Evolutionary conservation across 2,888 invertebrate genomes (phyloP).

Genomic region (Tromatobia lineatoria): DNA sequence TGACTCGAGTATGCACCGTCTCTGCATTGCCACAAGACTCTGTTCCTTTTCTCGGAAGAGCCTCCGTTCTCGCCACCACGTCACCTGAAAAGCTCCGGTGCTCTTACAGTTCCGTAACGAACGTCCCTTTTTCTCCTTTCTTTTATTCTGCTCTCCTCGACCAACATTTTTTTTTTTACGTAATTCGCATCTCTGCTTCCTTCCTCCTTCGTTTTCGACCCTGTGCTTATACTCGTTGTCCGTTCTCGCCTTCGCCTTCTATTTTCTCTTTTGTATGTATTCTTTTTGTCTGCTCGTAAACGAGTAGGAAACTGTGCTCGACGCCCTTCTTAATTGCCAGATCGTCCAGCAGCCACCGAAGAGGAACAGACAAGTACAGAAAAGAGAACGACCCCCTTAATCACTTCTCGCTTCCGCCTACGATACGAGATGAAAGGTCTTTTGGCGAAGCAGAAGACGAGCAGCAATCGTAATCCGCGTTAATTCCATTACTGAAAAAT

Average conservation of each 20-base stretch:
- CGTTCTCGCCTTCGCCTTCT: conserved; percentile 23
- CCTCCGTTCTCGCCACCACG: not conserved
- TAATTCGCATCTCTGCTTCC: not conserved
- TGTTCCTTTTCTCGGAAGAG: conserved; percentile 10
- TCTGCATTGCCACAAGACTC: not conserved
- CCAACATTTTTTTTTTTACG: not conserved
- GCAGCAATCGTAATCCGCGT: not conserved
- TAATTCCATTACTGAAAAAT: too few species aligned
- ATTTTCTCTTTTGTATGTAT: conserved; percentile 19
- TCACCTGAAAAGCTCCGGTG: conserved; percentile 30
- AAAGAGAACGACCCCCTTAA: conserved; percentile 43
- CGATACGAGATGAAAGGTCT: conserved; percentile 13
- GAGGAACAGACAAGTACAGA: not conserved
- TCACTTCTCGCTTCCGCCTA: conserved; percentile 51
- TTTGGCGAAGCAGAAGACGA: not conserved
- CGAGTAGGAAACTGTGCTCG: conserved; percentile 11
- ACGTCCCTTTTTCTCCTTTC: conserved; percentile 38
- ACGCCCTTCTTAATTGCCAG: conserved; percentile 53
- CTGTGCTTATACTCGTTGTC: conserved; percentile 10
- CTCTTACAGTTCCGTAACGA: conserved; percentile 59
- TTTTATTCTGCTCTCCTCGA: conserved; percentile 37
- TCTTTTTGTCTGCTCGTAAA: conserved; percentile 30
- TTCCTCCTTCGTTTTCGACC: conserved; percentile 18
- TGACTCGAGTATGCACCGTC: conserved; percentile 51
- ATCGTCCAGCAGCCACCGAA: conserved; percentile 41